Percentiles rank a stretch among this genome's conserved stretches.
Evolutionary conservation across 2,888 invertebrate species (phyloP).

Genomic region (Aspidiotus destructor): DNA sequence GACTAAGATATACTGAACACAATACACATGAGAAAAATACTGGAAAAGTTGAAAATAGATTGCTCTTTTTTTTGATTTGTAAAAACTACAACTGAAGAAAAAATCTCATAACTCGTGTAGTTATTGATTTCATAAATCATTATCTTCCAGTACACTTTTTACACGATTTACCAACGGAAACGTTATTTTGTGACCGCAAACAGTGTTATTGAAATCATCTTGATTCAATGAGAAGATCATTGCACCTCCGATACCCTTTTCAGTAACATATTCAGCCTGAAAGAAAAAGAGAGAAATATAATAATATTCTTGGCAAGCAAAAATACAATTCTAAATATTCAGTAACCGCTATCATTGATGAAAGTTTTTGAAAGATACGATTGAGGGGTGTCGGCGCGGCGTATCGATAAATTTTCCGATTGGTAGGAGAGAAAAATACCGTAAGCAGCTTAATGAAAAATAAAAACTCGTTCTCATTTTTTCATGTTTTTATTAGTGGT

Average conservation of each 20-base stretch:
- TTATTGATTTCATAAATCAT: constrained; percentile 23
- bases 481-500: too few species aligned
- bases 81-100: too few species aligned
- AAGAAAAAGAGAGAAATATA: constrained; percentile 33
- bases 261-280: constrained; percentile 53
- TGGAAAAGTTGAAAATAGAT: constrained; percentile 1
- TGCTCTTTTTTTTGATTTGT: background rate
- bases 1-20: background rate
- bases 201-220: constrained; percentile 53
- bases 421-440: too few species aligned
- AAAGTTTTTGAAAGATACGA: too few species aligned
- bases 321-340: too few species aligned
- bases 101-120: too few species aligned
- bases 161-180: constrained; percentile 35
- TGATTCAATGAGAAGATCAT: constrained; percentile 76
- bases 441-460: too few species aligned
- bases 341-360: too few species aligned
- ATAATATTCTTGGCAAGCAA: background rate
- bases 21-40: background rate
- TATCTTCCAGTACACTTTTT: constrained; percentile 34
- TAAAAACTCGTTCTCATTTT: too few species aligned
- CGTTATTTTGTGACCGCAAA: constrained; percentile 10
- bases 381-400: too few species aligned
- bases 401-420: too few species aligned
- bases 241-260: constrained; percentile 60